Evolutionary conservation across 2,888 invertebrate species (phyloP).

Genomic region (Dasysyrphus albostriatus): DNA sequence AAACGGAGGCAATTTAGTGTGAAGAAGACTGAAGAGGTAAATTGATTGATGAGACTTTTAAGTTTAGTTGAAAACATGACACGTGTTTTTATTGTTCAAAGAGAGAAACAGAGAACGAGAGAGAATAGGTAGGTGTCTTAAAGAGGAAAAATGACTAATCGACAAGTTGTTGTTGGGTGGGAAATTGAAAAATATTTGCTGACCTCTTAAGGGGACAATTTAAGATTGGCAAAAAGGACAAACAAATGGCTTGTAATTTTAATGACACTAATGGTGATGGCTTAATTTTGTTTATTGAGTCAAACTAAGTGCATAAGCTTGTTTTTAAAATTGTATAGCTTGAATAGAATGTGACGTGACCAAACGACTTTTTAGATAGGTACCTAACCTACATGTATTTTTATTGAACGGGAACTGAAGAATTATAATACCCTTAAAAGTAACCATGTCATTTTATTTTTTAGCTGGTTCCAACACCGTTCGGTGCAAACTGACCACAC

Average conservation of each 20-base stretch:
- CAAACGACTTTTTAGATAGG: no score
- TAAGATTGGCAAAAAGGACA: background rate
- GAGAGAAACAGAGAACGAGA: background rate
- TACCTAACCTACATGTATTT: no score
- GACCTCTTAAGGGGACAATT: slow-evolving; percentile 23
- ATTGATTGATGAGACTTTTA: slow-evolving; percentile 48
- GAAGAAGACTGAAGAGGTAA: slow-evolving; percentile 10
- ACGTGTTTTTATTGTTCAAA: slow-evolving; percentile 14
- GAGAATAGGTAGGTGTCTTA: background rate
- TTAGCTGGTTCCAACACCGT: no score
- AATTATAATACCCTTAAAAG: no score
- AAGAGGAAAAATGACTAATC: slow-evolving; percentile 19
- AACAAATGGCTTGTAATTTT: background rate
- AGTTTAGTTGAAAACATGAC: slow-evolving; percentile 36
- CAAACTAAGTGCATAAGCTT: background rate
- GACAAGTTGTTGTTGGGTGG: slow-evolving; percentile 25
- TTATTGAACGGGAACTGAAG: no score
- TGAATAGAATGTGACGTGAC: no score
- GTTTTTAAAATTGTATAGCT: no score
- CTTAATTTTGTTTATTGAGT: background rate
- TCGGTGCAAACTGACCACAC: no score
- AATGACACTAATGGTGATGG: background rate
- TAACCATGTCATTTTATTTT: no score
- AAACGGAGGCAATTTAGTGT: slow-evolving; percentile 36
- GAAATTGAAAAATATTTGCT: slow-evolving; percentile 35